A percentile compares a stretch with the other conserved stretches of the same genome.
phyloP scores from a whole-genome alignment of 2,797 vertebrate species.

The Oreonectes daqikongensis region DNA sequence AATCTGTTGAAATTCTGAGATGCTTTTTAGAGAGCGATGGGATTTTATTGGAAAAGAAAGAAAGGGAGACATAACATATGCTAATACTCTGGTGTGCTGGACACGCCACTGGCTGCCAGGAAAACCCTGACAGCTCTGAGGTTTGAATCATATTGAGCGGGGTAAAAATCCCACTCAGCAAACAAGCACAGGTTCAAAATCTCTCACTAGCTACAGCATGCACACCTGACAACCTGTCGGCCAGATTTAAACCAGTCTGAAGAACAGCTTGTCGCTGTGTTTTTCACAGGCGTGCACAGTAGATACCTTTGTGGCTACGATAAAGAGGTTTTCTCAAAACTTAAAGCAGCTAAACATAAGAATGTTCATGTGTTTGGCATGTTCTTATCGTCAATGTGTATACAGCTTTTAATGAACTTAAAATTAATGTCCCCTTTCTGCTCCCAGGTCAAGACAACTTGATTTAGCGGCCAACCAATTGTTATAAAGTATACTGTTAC shows the following conservation, averaged over 20 bases:
- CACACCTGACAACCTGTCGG: no score
- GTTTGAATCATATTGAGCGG: neutral
- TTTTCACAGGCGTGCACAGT: neutral
- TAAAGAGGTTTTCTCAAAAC: neutral
- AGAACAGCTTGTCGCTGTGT: neutral
- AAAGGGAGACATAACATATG: conserved; percentile 2
- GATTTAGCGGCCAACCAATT: no score
- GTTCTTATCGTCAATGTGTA: no score
- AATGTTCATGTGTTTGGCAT: no score
- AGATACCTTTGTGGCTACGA: neutral
- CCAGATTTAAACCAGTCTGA: no score
- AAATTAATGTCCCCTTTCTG: no score
- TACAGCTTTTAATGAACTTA: no score
- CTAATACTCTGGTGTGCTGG: conserved; percentile 5
- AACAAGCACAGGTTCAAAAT: conserved; percentile 7
- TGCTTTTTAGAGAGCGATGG: neutral
- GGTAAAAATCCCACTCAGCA: neutral
- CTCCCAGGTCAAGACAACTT: no score
- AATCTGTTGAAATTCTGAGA: neutral
- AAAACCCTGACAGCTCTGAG: conserved; percentile 5
- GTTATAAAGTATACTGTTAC: neutral
- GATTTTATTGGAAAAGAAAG: conserved; percentile 24
- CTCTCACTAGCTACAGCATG: neutral
- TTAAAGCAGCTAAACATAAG: no score
- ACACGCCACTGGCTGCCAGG: neutral